phyloP scores from a whole-genome alignment of 64 coral and sea anemone genomes.

The Stylophora pistillata region DNA sequence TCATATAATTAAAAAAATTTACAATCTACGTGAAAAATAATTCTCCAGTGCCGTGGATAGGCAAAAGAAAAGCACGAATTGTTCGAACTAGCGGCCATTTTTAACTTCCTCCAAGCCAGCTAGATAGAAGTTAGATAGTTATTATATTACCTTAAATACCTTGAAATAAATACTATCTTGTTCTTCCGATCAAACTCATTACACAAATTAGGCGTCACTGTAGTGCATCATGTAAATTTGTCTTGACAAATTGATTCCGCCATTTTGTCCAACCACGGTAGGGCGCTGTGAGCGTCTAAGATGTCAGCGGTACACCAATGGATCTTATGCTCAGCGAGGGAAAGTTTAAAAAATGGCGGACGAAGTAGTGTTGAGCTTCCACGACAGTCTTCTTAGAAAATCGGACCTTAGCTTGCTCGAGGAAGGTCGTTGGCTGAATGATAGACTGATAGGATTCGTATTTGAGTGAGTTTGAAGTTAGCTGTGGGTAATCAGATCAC shows the following conservation, averaged over 20 bases:
- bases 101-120: neutral
- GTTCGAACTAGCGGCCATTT: slow-evolving; percentile 21
- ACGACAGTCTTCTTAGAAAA: slow-evolving; percentile 84
- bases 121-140: neutral
- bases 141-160: neutral
- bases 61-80: neutral
- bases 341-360: slow-evolving; percentile 84
- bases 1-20: neutral
- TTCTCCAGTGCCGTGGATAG: neutral
- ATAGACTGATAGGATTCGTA: slow-evolving; percentile 92
- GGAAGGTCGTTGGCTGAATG: slow-evolving; percentile 93
- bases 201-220: slow-evolving; percentile 2
- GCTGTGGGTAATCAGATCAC: no score
- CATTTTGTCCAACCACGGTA: slow-evolving; percentile 64
- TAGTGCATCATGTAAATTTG: slow-evolving; percentile 25
- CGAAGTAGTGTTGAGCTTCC: slow-evolving; percentile 86
- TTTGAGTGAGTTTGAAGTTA: slow-evolving; percentile 77
- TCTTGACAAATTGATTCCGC: slow-evolving; percentile 60
- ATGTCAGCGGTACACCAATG: slow-evolving; percentile 49
- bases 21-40: neutral
- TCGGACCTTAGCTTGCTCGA: slow-evolving; percentile 83
- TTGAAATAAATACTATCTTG: slow-evolving; percentile 20
- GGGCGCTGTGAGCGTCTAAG: neutral
- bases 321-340: slow-evolving; percentile 69
- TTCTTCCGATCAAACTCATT: slow-evolving; percentile 33